phyloP scores from a whole-genome alignment of 2,113 vertebrate species.

The Myiopsitta monachus region DNA sequence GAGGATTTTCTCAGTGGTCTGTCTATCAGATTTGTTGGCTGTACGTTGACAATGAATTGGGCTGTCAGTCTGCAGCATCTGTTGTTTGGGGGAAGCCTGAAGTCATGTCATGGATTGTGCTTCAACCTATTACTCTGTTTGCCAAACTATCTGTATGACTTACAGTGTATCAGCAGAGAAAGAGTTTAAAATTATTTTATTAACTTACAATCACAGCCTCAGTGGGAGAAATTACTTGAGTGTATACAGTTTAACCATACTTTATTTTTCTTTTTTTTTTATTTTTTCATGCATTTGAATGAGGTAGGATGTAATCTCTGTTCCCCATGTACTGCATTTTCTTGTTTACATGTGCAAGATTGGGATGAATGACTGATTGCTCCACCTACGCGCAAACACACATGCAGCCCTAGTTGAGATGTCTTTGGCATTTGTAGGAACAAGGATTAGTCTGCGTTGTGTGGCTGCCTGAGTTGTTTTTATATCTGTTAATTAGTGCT shows the following conservation, averaged over 20 bases:
- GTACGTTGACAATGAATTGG: not conserved
- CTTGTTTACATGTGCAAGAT: constrained; percentile 1
- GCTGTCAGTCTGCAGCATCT: constrained; percentile 15
- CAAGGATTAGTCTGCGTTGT: constrained; percentile 35
- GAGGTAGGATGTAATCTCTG: not conserved
- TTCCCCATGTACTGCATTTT: not conserved
- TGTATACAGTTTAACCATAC: not conserved
- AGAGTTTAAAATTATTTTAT: not conserved
- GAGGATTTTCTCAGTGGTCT: not conserved
- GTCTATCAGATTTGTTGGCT: not conserved
- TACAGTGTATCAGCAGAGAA: not conserved
- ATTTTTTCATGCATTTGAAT: not conserved
- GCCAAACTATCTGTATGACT: not conserved
- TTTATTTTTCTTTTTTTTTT: not conserved
- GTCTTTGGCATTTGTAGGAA: constrained; percentile 50
- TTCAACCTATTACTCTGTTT: not conserved
- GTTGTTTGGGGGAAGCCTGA: not conserved
- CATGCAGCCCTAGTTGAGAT: not conserved
- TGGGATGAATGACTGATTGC: constrained; percentile 30
- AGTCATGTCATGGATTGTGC: not conserved
- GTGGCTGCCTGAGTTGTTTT: constrained; percentile 51
- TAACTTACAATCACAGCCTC: not conserved
- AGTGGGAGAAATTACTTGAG: not conserved
- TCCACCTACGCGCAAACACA: not conserved
- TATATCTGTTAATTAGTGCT: constrained; percentile 61